Evolutionary conservation across 2,113 vertebrate species (phyloP), one percentile per base, ranked within the genome.

Genomic region (Notarius quadriscutis): DNA sequence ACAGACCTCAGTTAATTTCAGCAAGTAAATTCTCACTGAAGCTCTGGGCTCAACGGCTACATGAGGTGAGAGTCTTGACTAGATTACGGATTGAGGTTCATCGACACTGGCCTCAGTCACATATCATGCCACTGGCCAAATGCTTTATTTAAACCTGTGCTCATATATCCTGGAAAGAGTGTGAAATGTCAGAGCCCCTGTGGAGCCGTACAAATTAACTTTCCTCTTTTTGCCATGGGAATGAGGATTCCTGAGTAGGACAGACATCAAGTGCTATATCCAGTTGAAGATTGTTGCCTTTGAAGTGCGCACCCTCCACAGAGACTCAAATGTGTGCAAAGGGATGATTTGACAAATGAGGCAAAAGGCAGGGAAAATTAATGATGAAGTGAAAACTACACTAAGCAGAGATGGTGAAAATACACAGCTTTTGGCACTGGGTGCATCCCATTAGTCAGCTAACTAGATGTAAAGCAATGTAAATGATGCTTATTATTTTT

Each of bases 181-280:
- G 20, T 48, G 17, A 71, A 69, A 81, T 81, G 78, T 86, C 62
- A 81, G 27, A 71, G 27, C 22, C 77, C 27, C 27, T 71, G 7
- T n/a, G 85, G 63, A 86, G 51, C 77, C 48, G 85, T 55, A 65
- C 53, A 67, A 67, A 74, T 86, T 30, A 80, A 85, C 55, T 3
- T 65, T 53, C 55, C 34, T 67, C 18, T 74, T 41, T 60, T 84
- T 60, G 51, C 30, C 34, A 41, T 22, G 9, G 65, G 82, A 69
- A 58, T 57, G 9, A 57, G 71, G 22, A 62, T 60, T 75, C 71
- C 22, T 17, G 22, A 48, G 9, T 41, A 57, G 25, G 83, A 41
- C 17, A 14, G 30, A 72, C 6, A 55, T 34, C 18, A 11, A 67
- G 65, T 20, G n/a, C 48, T 83, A 10, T 10, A 53, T 51, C 22